Conservation (phyloP, 2,888 invertebrate species). For the Acanthosepion lycidas region DNA sequence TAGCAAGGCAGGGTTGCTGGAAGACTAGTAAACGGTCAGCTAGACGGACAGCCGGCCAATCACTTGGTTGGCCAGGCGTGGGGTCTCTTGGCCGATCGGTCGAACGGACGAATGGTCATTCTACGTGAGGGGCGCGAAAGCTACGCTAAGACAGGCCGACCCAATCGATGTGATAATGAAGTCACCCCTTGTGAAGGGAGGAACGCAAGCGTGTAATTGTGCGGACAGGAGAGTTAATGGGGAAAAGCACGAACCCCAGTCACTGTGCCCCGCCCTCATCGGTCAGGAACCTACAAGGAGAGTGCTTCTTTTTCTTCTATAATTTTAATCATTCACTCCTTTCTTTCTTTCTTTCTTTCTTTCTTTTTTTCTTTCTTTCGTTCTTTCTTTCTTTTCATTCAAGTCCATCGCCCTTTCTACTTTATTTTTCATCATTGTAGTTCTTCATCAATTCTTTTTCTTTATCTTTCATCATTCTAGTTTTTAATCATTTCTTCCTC, state of each 20-base stretch:
- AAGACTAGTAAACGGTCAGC: neutral
- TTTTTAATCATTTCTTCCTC: neutral
- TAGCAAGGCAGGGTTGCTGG: slow-evolving; percentile 14
- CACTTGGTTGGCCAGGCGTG: slow-evolving; percentile 33
- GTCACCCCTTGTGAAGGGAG: slow-evolving; percentile 33
- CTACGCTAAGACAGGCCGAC: slow-evolving; percentile 33
- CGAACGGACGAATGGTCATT: slow-evolving; percentile 33
- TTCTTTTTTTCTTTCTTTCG: no score
- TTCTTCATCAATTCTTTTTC: neutral
- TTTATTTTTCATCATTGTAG: neutral
- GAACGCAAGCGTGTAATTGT: slow-evolving; percentile 22
- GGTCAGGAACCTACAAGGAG: neutral
- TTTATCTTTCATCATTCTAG: neutral
- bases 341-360: no score
- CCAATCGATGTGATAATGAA: slow-evolving; percentile 33
- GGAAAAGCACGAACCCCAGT: neutral
- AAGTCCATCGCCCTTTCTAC: neutral
- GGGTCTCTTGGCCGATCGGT: slow-evolving; percentile 23
- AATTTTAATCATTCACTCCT: no score
- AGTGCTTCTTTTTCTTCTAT: neutral
- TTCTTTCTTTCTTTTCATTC: neutral
- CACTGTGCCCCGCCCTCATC: neutral
- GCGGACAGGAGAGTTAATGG: slow-evolving; percentile 22
- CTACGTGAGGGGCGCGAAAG: slow-evolving; percentile 11
- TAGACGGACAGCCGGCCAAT: slow-evolving; percentile 33